Conservation (phyloP, 2,113 vertebrate species). For the Lagopus muta region DNA sequence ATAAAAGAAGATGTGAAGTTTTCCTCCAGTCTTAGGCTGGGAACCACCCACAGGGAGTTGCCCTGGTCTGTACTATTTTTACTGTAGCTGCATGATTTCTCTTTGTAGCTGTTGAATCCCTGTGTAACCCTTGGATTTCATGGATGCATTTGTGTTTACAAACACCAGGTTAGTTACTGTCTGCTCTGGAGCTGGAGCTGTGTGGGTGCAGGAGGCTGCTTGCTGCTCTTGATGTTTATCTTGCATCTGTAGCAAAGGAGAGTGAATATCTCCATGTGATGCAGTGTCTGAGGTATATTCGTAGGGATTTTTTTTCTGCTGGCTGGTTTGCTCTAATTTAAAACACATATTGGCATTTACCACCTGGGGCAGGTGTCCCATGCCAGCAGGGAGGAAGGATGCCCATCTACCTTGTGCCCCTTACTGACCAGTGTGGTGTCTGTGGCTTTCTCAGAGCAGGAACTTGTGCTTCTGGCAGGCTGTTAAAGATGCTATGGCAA, state of each 20-base stretch:
- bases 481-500: neutral
- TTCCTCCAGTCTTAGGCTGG: neutral
- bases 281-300: neutral
- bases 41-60: conserved; percentile 32
- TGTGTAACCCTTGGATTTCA: neutral
- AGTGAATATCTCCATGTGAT: neutral
- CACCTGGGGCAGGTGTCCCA: neutral
- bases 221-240: neutral
- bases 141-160: neutral
- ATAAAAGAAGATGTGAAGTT: neutral
- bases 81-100: conserved; percentile 20
- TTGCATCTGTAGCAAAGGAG: neutral
- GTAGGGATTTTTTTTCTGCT: neutral
- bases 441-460: neutral
- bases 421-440: no score
- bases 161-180: neutral
- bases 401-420: neutral
- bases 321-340: neutral
- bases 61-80: conserved; percentile 28
- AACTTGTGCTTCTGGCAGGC: neutral
- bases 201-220: neutral
- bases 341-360: neutral
- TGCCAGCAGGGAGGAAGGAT: neutral
- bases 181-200: neutral
- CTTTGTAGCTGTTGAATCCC: neutral